A percentile compares a stretch with the other conserved stretches of the same genome.
These are phyloP conservation scores for Ctenicera cuprea DNA, from an alignment of 2,888 invertebrate genomes.

Conservation along the genomic window DNA sequence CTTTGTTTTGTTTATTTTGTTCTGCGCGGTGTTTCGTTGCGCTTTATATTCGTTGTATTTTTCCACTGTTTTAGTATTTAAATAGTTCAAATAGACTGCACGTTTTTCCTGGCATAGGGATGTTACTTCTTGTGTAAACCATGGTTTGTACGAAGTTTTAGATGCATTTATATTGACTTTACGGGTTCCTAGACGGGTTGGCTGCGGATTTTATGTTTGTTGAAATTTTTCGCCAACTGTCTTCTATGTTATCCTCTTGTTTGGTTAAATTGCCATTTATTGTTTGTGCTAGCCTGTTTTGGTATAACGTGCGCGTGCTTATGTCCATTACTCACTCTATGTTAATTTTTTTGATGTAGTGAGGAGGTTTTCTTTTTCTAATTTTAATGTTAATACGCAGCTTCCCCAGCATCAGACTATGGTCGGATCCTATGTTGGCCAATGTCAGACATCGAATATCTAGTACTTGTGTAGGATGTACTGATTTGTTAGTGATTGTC, in stretches of 20 bases:
- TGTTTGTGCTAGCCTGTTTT: too few relatives aligned
- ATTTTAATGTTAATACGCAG: constrained; percentile 1
- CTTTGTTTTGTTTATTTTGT: neutral
- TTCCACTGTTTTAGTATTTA: constrained; percentile 1
- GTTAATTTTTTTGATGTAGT: neutral
- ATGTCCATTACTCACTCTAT: neutral
- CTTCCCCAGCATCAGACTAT: neutral
- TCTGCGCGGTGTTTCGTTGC: neutral
- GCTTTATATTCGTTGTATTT: constrained; percentile 2
- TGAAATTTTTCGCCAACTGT: too few relatives aligned
- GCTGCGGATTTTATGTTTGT: neutral
- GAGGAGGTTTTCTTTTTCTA: neutral
- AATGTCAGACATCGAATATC: neutral
- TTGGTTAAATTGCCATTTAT: too few relatives aligned
- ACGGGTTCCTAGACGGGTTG: neutral
- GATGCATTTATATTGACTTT: constrained; percentile 5
- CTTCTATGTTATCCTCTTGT: too few relatives aligned
- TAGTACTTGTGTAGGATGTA: neutral
- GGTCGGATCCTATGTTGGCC: neutral
- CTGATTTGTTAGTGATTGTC: neutral
- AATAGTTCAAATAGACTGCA: neutral
- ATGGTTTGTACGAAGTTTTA: neutral
- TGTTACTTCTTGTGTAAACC: too few relatives aligned
- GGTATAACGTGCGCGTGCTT: neutral
- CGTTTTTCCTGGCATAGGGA: too few relatives aligned